A percentile compares a stretch with the other conserved stretches of the same genome.
Conservation (phyloP, 1,140 invertebrate genomes). For the Drosophila lini region DNA sequence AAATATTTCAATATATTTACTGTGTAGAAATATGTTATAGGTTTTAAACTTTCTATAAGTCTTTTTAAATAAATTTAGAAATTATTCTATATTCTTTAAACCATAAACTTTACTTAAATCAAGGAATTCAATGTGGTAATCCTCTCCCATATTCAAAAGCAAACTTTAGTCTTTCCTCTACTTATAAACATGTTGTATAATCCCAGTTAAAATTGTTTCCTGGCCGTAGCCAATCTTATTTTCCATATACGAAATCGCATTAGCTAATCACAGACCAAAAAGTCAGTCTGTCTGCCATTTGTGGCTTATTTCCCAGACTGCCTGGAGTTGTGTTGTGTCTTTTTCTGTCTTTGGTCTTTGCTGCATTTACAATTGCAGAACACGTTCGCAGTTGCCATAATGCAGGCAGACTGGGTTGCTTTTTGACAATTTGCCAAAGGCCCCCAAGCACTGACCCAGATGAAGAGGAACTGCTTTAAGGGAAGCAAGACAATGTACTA, state of each 20-base stretch:
- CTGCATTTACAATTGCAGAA: slow-evolving; percentile 32
- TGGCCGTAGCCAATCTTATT: slow-evolving; percentile 25
- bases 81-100: background rate
- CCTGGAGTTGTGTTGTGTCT: slow-evolving; percentile 32
- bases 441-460: slow-evolving; percentile 26
- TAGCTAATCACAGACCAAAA: slow-evolving; percentile 48
- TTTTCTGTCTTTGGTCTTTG: slow-evolving; percentile 8
- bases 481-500: background rate
- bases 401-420: slow-evolving; percentile 24
- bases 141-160: background rate
- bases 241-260: slow-evolving; percentile 22
- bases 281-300: slow-evolving; percentile 41
- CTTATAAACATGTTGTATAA: slow-evolving; percentile 13
- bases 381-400: slow-evolving; percentile 47
- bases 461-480: slow-evolving; percentile 9
- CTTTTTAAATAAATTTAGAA: background rate
- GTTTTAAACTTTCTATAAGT: too few species aligned
- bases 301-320: slow-evolving; percentile 45
- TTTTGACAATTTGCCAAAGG: slow-evolving; percentile 47
- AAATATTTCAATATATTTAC: background rate
- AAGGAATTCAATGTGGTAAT: background rate
- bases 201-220: background rate
- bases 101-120: background rate
- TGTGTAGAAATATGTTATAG: too few species aligned
- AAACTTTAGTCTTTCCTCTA: slow-evolving; percentile 1